A percentile compares a stretch with the other conserved stretches of the same genome.
Conservation (phyloP, 2,113 vertebrate genomes). For the Esox niger region DNA sequence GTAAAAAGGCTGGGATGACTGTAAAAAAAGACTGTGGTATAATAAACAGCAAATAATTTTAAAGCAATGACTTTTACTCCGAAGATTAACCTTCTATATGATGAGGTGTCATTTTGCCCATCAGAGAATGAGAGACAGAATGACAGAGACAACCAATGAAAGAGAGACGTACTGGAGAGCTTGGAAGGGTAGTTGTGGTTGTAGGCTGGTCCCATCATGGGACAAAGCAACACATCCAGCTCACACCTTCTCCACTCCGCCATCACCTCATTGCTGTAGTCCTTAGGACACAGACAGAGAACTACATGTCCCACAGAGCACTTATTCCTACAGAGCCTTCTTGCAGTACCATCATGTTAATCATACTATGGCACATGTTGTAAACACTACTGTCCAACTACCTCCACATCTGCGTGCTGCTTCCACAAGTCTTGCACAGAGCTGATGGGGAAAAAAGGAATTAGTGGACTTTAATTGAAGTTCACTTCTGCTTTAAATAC, state of each 20-base stretch:
- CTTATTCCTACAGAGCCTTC: neutral
- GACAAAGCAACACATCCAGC: conserved; percentile 86
- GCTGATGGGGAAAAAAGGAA: conserved; percentile 57
- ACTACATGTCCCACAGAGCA: neutral
- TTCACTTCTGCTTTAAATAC: neutral
- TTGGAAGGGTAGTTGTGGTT: conserved; percentile 65
- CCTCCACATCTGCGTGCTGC: conserved; percentile 72
- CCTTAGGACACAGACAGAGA: conserved; percentile 57
- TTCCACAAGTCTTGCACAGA: conserved; percentile 74
- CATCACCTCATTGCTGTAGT: conserved; percentile 75
- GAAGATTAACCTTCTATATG: too few relatives aligned
- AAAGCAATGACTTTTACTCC: too few relatives aligned
- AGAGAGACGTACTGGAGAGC: conserved; percentile 62
- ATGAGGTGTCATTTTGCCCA: too few relatives aligned
- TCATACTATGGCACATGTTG: too few relatives aligned
- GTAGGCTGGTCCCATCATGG: conserved; percentile 83
- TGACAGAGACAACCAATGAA: neutral
- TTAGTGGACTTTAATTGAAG: neutral
- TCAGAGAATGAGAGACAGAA: too few relatives aligned
- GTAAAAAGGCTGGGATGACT: too few relatives aligned
- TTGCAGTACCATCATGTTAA: too few relatives aligned
- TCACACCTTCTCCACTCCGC: conserved; percentile 74
- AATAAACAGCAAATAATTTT: too few relatives aligned
- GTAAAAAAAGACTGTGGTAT: too few relatives aligned
- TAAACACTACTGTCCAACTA: conserved; percentile 52